A percentile compares a stretch with the other conserved stretches of the same genome.
Conservation (phyloP, 2,113 vertebrate genomes). For the Otus sunia region DNA sequence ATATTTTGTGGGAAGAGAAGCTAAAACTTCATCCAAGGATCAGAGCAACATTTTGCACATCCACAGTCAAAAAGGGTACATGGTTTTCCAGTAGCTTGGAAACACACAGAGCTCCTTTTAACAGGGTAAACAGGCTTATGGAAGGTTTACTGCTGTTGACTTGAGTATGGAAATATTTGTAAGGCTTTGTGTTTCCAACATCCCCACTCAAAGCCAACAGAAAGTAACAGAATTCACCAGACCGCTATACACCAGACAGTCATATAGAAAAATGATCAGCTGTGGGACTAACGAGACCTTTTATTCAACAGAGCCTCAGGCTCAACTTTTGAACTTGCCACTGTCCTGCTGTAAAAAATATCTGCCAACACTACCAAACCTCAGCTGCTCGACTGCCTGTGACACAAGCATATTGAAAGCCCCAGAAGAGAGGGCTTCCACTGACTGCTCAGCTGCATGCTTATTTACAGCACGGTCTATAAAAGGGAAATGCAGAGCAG, state of each 20-base stretch:
- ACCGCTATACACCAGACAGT: not conserved
- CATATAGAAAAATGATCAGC: not conserved
- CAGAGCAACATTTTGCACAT: not conserved
- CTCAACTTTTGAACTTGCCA: not conserved
- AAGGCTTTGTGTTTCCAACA: not conserved
- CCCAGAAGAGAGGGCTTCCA: not conserved
- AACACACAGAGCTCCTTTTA: not conserved
- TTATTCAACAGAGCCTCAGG: not conserved
- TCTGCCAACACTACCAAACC: not conserved
- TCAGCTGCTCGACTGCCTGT: not conserved
- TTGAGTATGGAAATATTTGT: not conserved
- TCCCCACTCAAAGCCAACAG: not conserved
- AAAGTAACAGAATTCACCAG: not conserved
- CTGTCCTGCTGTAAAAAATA: not conserved
- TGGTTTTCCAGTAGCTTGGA: not conserved
- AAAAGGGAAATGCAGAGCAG: not conserved
- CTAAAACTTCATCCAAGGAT: not conserved
- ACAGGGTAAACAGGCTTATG: not conserved
- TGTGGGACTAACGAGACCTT: not conserved
- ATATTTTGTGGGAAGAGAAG: not conserved
- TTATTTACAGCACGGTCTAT: not conserved
- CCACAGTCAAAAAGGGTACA: not conserved
- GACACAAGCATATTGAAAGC: not conserved
- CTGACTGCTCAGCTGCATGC: not conserved
- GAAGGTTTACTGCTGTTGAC: not conserved